Percentiles rank a stretch among this genome's conserved stretches.
These are phyloP conservation scores for Hycleus cichorii DNA, from an alignment of 1,140 invertebrate species.

Conservation along the genomic window DNA sequence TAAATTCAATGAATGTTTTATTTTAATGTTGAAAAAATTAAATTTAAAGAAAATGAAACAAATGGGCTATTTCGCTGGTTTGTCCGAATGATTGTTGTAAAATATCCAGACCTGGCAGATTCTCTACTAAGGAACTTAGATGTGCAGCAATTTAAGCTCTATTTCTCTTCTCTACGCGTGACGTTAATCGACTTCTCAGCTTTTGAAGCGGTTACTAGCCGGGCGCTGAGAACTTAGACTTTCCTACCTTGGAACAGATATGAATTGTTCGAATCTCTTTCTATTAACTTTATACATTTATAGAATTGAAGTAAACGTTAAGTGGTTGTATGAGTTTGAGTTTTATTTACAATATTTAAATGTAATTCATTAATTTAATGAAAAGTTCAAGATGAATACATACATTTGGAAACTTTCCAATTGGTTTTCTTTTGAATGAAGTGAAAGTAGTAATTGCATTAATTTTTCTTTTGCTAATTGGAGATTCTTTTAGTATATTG, in stretches of 20 bases:
- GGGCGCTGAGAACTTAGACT: neutral
- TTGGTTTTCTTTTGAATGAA: slow-evolving; percentile 21
- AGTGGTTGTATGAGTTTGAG: slow-evolving; percentile 12
- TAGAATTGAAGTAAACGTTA: neutral
- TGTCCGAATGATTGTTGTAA: slow-evolving; percentile 29
- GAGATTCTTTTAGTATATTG: slow-evolving; percentile 11
- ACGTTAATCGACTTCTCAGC: slow-evolving; percentile 40
- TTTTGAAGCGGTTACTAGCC: slow-evolving; percentile 33
- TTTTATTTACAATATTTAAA: slow-evolving; percentile 14
- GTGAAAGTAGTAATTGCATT: slow-evolving; percentile 23
- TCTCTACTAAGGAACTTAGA: slow-evolving; percentile 37
- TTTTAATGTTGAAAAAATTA: slow-evolving; percentile 19
- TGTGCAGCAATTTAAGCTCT: slow-evolving; percentile 40
- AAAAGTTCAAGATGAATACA: slow-evolving; percentile 22
- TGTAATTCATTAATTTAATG: slow-evolving; percentile 18
- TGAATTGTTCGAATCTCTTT: neutral
- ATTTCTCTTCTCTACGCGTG: slow-evolving; percentile 37
- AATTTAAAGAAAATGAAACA: slow-evolving; percentile 34
- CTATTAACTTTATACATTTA: neutral
- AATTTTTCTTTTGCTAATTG: slow-evolving; percentile 4
- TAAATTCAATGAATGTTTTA: no score
- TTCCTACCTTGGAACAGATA: slow-evolving; percentile 10
- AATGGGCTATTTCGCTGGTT: slow-evolving; percentile 26
- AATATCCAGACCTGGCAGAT: slow-evolving; percentile 31
- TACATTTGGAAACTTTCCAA: slow-evolving; percentile 19